Evolutionary conservation across 2,797 vertebrate species (phyloP).

Genomic region (Melanotaenia trifasciata): DNA sequence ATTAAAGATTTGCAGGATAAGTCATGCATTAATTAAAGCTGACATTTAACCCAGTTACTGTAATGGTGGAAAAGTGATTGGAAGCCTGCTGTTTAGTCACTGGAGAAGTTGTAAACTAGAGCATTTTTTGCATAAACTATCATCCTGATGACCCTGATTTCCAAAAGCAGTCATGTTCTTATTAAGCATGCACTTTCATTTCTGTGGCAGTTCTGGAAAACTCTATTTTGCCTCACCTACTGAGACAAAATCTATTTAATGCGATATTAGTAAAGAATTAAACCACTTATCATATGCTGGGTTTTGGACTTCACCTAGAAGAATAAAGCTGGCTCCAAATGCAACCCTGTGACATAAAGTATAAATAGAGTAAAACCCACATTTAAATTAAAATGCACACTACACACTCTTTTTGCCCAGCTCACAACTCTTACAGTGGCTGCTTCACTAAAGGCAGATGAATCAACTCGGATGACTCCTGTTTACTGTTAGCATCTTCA

Average conservation of each 20-base stretch:
- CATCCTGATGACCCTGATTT: conserved; percentile 2
- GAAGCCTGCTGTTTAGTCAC: not conserved
- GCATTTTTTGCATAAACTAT: not conserved
- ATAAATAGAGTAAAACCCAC: not conserved
- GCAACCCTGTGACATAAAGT: not conserved
- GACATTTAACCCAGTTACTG: not conserved
- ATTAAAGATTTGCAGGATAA: not conserved
- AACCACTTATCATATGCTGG: not conserved
- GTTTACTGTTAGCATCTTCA: conserved; percentile 28
- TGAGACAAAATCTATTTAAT: not conserved
- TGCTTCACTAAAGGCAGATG: conserved; percentile 20
- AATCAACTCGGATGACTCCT: conserved; percentile 9
- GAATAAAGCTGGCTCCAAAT: not conserved
- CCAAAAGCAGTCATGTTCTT: not conserved
- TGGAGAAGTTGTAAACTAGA: not conserved
- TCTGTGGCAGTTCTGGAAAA: conserved; percentile 4
- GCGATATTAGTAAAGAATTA: not conserved
- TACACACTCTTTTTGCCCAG: not conserved
- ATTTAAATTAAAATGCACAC: not conserved
- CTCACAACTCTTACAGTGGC: conserved; percentile 6
- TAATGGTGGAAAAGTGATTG: conserved; percentile 4
- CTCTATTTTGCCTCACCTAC: not conserved
- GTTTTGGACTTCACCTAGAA: not conserved
- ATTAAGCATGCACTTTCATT: not conserved
- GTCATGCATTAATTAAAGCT: not conserved